Percentiles rank a stretch among this genome's conserved stretches.
These are phyloP conservation scores for Pangasius larnaudii DNA, from an alignment of 2,797 vertebrate genomes.

Conservation along the genomic window DNA sequence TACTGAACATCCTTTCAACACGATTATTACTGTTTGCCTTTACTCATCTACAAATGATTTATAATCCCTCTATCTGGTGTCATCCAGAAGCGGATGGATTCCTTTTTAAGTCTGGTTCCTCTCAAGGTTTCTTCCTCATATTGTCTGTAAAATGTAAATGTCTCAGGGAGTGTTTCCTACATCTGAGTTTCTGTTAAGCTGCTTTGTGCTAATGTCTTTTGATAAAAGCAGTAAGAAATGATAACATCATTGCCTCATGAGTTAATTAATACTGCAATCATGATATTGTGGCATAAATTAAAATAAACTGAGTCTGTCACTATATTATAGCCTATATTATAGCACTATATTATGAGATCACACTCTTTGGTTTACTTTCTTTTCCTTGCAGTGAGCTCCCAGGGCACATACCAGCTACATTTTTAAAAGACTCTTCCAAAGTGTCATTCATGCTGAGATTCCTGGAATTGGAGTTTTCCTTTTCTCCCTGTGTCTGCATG, in stretches of 20 bases:
- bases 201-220: not conserved
- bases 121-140: not conserved
- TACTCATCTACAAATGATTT: not conserved
- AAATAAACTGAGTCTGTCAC: not conserved
- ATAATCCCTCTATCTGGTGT: not conserved
- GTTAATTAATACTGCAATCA: not conserved
- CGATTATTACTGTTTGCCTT: not conserved
- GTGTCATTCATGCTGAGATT: not conserved
- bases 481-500: too few species aligned
- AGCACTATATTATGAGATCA: not conserved
- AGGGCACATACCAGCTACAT: not conserved
- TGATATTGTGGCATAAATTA: not conserved
- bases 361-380: not conserved
- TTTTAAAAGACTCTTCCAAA: not conserved
- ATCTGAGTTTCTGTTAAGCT: not conserved
- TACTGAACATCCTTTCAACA: not conserved
- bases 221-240: not conserved
- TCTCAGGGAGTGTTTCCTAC: not conserved
- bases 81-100: not conserved
- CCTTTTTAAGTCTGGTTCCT: not conserved
- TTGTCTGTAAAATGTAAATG: not conserved
- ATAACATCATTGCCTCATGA: not conserved
- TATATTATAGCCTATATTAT: not conserved
- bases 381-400: not conserved
- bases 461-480: not conserved